These are phyloP conservation scores for Pithys albifrons DNA, from an alignment of 2,113 vertebrate species.

Conservation along the genomic window DNA sequence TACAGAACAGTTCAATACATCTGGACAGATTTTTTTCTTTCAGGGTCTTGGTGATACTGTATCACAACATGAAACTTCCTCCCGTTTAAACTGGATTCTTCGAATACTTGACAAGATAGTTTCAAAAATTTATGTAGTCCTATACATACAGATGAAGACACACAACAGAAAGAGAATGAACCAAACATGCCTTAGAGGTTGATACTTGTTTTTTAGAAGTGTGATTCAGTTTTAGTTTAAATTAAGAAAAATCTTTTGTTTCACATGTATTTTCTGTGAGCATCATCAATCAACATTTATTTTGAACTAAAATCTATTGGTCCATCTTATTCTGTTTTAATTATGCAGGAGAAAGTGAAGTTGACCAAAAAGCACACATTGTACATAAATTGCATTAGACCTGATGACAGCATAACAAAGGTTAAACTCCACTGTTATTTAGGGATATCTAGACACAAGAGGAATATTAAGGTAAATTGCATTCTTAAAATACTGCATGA, in stretches of 20 bases:
- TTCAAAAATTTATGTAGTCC: neutral
- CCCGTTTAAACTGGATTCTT: neutral
- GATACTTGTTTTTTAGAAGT: neutral
- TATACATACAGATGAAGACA: accelerated
- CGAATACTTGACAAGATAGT: neutral
- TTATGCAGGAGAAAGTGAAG: neutral
- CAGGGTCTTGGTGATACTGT: neutral
- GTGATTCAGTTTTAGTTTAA: neutral
- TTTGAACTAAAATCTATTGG: neutral
- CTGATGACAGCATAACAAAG: neutral
- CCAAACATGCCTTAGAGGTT: neutral
- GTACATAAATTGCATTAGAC: neutral
- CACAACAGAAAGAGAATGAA: neutral
- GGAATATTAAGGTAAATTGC: neutral
- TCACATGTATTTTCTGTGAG: neutral
- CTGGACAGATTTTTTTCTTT: neutral
- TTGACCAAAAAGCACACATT: neutral
- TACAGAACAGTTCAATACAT: neutral
- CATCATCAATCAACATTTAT: neutral
- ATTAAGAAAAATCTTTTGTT: neutral
- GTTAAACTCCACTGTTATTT: neutral
- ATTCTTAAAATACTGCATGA: neutral
- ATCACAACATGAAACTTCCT: neutral
- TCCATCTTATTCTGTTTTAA: neutral
- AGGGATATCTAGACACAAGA: neutral